These are phyloP conservation scores for Varanus komodoensis DNA, from an alignment of 2,113 vertebrate species.

Conservation along the genomic window DNA sequence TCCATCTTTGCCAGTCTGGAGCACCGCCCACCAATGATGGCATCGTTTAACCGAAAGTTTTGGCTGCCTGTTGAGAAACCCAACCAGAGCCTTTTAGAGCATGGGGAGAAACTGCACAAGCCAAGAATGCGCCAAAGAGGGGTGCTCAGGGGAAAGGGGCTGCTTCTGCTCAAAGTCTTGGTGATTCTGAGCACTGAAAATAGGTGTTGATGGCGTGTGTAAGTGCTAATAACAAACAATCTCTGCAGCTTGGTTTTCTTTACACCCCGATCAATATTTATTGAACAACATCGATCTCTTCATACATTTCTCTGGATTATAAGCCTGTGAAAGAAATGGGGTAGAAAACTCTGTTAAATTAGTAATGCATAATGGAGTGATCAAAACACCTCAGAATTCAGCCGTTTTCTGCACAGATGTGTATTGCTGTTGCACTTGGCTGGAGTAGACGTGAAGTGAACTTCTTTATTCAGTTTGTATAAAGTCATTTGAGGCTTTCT, in stretches of 20 bases:
- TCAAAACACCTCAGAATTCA: slow-evolving; percentile 11
- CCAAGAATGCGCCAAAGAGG: too few species aligned
- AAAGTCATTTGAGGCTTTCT: background rate
- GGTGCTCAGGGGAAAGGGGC: too few species aligned
- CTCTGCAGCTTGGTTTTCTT: slow-evolving; percentile 6
- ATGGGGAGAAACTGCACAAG: too few species aligned
- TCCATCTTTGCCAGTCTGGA: background rate
- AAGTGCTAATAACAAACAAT: slow-evolving; percentile 46
- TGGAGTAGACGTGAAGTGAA: background rate
- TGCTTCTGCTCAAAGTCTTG: slow-evolving; percentile 1
- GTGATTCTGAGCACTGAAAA: slow-evolving; percentile 14
- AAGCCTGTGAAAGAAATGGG: slow-evolving; percentile 35
- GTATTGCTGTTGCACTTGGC: background rate
- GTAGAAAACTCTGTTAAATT: background rate
- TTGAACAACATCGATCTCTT: slow-evolving; percentile 36
- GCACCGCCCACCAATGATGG: background rate
- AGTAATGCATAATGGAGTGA: background rate
- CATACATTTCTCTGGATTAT: slow-evolving; percentile 18
- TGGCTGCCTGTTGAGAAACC: too few species aligned
- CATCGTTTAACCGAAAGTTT: too few species aligned
- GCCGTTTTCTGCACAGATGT: slow-evolving; percentile 9
- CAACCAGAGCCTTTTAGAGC: too few species aligned
- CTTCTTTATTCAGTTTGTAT: background rate
- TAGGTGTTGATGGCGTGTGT: background rate
- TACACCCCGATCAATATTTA: slow-evolving; percentile 42